Base-by-base conservation (phyloP, 2,113 vertebrate genomes). In the Pluvianellus socialis region DNA sequence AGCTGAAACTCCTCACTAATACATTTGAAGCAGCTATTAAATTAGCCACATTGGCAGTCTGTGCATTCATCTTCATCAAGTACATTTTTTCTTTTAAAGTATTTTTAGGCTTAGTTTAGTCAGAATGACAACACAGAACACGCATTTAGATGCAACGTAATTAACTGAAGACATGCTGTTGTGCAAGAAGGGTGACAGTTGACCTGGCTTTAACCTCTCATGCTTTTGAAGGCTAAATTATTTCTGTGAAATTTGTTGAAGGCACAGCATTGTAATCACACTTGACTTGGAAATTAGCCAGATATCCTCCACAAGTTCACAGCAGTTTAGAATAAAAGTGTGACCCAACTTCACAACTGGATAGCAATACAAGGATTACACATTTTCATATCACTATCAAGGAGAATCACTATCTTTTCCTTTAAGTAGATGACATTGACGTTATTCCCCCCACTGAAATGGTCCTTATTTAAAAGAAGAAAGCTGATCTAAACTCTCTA, bases 191-290 rank as follows among this genome's bases (percentile, higher is more conserved):
- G 90, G 86, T 95, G 91, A 63, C 88, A 91, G 90, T 4, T 97
- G 97, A 97, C 95, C 93, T 79, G 55, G 72, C 68, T 97, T 86
- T 95, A 92, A 90, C 87, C 88, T 82, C 88, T 84, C 63, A 17
- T 84, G 81, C 65, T 75, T 96, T 86, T 90, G 91, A 95, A 96
- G 79, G 47, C 83, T 95, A 92, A 97, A 96, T 97, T 94, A 93
- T 86, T 95, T 90, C 45, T 87, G 67, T 63, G 74, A 90, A 92
- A 95, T 90, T 84, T 66, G 47, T 73, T 87, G 95, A 95, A 97
- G 73, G 42, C 66, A 70, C 21, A 81, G 66, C 28, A 94, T 50
- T 76, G 49, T 92, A 95, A 95, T 97, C 73, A 85, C 26, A 50
- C 70, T 75, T 96, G 89, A 90, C 80, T 95, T 82, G 66, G 77